Percentiles rank a stretch among this genome's conserved stretches.
These are phyloP conservation scores for Mola mola DNA, from an alignment of 2,113 vertebrate genomes.

Conservation along the genomic window DNA sequence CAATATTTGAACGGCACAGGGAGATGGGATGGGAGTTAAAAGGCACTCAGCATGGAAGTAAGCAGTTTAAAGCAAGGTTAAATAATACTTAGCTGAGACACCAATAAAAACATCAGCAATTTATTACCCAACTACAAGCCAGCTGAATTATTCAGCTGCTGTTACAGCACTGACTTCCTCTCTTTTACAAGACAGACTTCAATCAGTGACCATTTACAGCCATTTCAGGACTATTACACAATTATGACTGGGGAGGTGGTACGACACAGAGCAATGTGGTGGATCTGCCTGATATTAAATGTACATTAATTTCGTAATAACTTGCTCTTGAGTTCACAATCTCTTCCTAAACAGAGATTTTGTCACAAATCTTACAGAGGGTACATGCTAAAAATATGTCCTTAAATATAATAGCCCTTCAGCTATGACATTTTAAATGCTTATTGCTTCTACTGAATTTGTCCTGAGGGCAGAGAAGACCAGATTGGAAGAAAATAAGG, in stretches of 20 bases:
- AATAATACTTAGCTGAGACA: constrained; percentile 84
- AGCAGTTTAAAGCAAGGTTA: constrained; percentile 85
- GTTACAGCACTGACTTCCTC: constrained; percentile 61
- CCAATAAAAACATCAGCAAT: constrained; percentile 82
- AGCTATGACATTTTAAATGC: constrained; percentile 36
- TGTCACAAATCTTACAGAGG: constrained; percentile 11
- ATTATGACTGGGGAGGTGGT: constrained; percentile 23
- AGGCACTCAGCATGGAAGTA: constrained; percentile 83
- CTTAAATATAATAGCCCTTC: constrained; percentile 10
- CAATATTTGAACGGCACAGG: constrained; percentile 83
- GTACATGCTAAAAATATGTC: constrained; percentile 23
- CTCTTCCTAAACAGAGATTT: constrained; percentile 3
- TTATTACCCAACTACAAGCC: constrained; percentile 80
- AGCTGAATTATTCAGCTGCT: constrained; percentile 78
- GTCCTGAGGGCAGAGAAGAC: constrained; percentile 5
- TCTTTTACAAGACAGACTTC: constrained; percentile 68
- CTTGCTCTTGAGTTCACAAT: constrained; percentile 4
- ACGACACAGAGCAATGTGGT: constrained; percentile 4
- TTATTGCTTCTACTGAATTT: constrained; percentile 1
- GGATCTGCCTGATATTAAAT: constrained; percentile 9
- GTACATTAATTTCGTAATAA: constrained; percentile 25
- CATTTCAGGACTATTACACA: constrained; percentile 56
- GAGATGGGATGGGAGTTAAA: constrained; percentile 83
- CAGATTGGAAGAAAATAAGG: constrained; percentile 31
- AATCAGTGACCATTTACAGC: constrained; percentile 72